Evolutionary conservation across 2,888 invertebrate genomes (phyloP), one percentile per base, ranked within the genome.

Genomic region (Nomada fucata): DNA sequence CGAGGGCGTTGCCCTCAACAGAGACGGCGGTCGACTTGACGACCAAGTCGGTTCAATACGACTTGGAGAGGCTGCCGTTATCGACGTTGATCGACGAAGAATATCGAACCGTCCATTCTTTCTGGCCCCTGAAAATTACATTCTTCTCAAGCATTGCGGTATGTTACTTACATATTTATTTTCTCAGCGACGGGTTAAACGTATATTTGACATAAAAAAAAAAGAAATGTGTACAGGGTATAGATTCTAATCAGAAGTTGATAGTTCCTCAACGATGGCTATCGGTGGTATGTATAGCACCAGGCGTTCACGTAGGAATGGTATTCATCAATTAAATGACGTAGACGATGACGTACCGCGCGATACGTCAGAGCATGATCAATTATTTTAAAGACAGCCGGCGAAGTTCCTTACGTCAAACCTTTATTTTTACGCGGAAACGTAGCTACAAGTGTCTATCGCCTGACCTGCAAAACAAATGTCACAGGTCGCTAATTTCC

Each of bases 1-100:
- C 67, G 86, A 88, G 88, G 88, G 88, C 88, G 84, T 82, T 84
- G 88, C 88, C 88, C 88, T 67, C 88, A 36, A 64, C 65, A 79
- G 81, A 78, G 82, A 81, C 83, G 86, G 57, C 79, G 85, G 83
- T 85, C 83, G 88, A 83, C 80, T 83, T 82, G 86, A 78, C 88
- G 79, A 83, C 83, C 84, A 80, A 86, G 81, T 79, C 81, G 79
- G 81, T 85, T 86, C 88, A 72, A 88, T 88, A 86, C 88, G 76
- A 80, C 83, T 81, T 76, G 75, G 74, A 76, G 82, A 82, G 64
- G 70, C 59, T 81, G 78, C 55, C n/a, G 23, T 83, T 80, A 79
- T 76, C 84, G 60, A 59, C 73, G 55, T 63, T 47, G 75, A 83
- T 83, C 79, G 50, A 60, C 61, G 63, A 10, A 44, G 73, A 61